Conservation (phyloP, 2,113 vertebrate genomes). For the Nibea albiflora region DNA sequence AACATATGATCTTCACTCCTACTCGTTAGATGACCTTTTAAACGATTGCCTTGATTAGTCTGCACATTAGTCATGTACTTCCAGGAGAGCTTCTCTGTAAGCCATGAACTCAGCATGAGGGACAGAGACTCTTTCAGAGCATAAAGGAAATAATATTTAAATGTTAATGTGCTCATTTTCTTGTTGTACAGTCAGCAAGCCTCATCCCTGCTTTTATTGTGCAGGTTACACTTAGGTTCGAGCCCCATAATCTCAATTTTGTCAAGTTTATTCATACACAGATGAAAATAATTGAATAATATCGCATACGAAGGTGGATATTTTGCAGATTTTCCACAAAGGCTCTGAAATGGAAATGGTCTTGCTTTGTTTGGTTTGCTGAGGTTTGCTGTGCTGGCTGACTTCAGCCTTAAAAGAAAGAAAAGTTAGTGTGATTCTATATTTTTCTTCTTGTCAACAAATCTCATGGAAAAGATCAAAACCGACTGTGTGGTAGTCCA, state of each 20-base stretch:
- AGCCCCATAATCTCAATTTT: background rate
- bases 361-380: background rate
- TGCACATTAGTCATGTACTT: constrained; percentile 57
- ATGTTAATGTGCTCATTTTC: background rate
- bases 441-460: background rate
- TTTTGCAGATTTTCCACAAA: background rate
- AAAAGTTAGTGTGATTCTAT: background rate
- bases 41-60: constrained; percentile 71
- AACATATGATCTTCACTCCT: constrained; percentile 77
- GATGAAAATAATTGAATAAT: background rate
- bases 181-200: background rate
- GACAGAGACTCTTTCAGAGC: constrained; percentile 8
- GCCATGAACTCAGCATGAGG: constrained; percentile 17
- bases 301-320: background rate
- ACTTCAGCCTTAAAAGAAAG: background rate
- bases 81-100: constrained; percentile 44
- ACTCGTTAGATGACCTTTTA: constrained; percentile 77
- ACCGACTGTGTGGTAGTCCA: background rate
- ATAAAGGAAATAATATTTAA: no score
- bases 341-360: background rate
- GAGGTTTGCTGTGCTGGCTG: background rate
- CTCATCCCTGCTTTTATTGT: background rate
- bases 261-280: background rate
- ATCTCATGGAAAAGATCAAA: background rate
- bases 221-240: background rate